phyloP scores from a whole-genome alignment of 2,888 invertebrate species.

The Andrena trimmerana region DNA sequence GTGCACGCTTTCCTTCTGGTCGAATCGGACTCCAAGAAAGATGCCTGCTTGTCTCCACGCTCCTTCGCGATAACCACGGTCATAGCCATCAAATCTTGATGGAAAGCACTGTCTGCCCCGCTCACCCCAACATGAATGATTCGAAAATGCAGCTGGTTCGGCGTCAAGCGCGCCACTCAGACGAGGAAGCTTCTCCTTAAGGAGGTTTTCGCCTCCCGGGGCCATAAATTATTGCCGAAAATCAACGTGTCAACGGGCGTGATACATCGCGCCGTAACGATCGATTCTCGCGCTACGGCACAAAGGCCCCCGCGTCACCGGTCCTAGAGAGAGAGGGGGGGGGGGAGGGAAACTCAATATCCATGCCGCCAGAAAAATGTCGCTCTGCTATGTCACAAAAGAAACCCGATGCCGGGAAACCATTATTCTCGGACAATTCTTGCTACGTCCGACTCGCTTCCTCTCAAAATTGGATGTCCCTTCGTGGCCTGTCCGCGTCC shows the following conservation, averaged over 20 bases:
- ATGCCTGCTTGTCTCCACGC: no score
- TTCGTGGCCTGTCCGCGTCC: constrained; percentile 13
- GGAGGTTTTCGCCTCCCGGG: constrained; percentile 7
- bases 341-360: constrained; percentile 53
- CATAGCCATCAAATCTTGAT: no score
- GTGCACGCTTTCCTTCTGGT: background rate
- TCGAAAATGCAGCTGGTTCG: background rate
- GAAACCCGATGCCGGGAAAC: constrained; percentile 66
- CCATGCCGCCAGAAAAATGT: constrained; percentile 68
- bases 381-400: constrained; percentile 69
- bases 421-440: constrained; percentile 69
- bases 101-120: no score
- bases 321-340: background rate
- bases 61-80: no score
- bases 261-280: constrained; percentile 52
- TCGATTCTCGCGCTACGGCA: constrained; percentile 53
- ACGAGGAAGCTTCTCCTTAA: background rate
- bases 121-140: no score
- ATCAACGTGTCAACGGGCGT: constrained; percentile 53
- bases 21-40: background rate
- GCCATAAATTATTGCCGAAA: constrained; percentile 56
- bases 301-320: constrained; percentile 51
- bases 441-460: constrained; percentile 61
- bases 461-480: constrained; percentile 64
- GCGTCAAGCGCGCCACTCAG: background rate